Conservation (phyloP, 2,797 vertebrate genomes). For the Falco biarmicus region DNA sequence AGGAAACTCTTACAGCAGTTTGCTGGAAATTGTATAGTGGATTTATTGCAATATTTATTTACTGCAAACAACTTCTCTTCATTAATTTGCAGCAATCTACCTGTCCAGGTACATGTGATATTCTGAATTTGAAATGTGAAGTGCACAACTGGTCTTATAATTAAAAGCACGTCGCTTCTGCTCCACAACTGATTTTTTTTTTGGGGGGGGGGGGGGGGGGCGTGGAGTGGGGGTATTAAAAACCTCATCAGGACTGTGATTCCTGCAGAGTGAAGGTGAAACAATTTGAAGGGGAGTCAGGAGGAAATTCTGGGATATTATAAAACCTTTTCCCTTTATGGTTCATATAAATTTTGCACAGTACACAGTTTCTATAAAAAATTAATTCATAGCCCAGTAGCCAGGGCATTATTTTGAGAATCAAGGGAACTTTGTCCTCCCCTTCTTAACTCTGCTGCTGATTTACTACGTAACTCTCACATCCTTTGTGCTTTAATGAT, state of each 20-base stretch:
- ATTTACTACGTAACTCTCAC: not conserved
- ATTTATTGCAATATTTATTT: not conserved
- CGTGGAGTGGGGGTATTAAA: not conserved
- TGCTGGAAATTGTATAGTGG: not conserved
- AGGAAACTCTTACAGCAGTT: not conserved
- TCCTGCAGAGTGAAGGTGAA: not conserved
- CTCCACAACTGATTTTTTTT: not conserved
- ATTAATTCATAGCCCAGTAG: not conserved
- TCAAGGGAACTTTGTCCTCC: not conserved
- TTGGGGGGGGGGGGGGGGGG: too few species aligned
- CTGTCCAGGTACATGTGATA: not conserved
- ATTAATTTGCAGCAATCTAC: not conserved
- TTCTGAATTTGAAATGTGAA: not conserved
- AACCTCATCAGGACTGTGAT: not conserved
- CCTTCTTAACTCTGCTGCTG: not conserved
- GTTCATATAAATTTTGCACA: not conserved
- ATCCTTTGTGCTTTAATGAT: not conserved
- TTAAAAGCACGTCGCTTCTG: not conserved
- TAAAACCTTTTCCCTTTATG: not conserved
- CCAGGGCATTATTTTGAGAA: not conserved
- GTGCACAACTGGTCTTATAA: not conserved
- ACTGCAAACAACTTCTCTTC: not conserved
- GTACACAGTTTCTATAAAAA: not conserved
- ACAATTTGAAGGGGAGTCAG: not conserved
- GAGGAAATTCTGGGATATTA: not conserved